Evolutionary conservation across 2,113 vertebrate species (phyloP).

Genomic region (Anolis carolinensis): DNA sequence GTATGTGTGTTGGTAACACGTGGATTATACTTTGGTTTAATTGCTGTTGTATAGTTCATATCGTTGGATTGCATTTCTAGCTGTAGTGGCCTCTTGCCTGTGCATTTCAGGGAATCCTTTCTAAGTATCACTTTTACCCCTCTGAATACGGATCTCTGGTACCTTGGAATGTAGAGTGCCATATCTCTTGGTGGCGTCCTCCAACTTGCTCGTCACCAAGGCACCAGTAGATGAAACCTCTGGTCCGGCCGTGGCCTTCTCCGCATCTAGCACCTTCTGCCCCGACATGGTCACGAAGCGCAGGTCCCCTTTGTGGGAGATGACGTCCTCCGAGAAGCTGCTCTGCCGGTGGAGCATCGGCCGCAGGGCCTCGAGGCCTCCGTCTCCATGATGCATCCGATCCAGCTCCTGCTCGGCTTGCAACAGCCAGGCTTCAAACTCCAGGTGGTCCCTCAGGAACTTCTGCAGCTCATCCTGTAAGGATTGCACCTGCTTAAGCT

Average conservation of each 20-base stretch:
- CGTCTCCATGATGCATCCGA: slow-evolving; percentile 75
- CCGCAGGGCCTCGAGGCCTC: slow-evolving; percentile 75
- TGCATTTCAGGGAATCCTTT: no score
- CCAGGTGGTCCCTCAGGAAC: slow-evolving; percentile 87
- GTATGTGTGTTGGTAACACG: no score
- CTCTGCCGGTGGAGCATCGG: slow-evolving; percentile 71
- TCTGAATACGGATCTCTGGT: neutral
- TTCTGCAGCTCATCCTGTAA: slow-evolving; percentile 89
- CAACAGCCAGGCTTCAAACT: slow-evolving; percentile 86
- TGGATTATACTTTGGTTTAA: no score
- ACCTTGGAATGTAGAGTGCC: slow-evolving; percentile 88
- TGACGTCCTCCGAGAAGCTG: slow-evolving; percentile 89
- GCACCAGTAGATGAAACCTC: slow-evolving; percentile 72
- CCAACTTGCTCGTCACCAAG: slow-evolving; percentile 85
- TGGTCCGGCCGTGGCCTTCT: slow-evolving; percentile 60
- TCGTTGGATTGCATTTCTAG: no score
- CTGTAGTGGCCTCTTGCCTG: no score
- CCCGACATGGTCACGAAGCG: slow-evolving; percentile 95
- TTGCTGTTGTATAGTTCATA: no score
- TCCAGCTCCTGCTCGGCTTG: slow-evolving; percentile 85
- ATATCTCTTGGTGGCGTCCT: slow-evolving; percentile 87
- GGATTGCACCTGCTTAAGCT: slow-evolving; percentile 82
- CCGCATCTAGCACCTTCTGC: slow-evolving; percentile 90
- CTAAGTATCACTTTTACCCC: no score
- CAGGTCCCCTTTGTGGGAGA: slow-evolving; percentile 97